Conservation (phyloP, 2,113 vertebrate genomes). For the Brienomyrus brachyistius region DNA sequence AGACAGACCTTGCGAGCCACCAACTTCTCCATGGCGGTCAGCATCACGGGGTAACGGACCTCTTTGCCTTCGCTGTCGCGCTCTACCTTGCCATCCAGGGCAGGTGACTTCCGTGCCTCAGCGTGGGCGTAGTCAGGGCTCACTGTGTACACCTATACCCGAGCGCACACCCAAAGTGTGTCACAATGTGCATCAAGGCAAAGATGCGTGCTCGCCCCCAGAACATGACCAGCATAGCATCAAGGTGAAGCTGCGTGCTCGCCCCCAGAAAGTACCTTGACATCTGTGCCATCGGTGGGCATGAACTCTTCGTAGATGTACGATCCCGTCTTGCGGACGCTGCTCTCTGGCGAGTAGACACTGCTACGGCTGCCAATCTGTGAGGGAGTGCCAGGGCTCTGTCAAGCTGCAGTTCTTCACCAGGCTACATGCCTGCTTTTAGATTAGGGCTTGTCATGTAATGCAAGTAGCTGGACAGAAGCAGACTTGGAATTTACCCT, state of each 20-base stretch:
- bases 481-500: neutral
- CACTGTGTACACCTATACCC: slow-evolving; percentile 76
- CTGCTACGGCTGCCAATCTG: slow-evolving; percentile 97
- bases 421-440: neutral
- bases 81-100: slow-evolving; percentile 82
- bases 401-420: neutral
- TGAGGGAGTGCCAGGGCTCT: slow-evolving; percentile 8
- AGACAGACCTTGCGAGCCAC: slow-evolving; percentile 89
- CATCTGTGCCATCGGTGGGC: slow-evolving; percentile 96
- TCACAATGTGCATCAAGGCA: neutral
- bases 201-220: neutral
- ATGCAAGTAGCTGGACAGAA: neutral
- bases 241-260: too few species aligned
- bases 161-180: neutral
- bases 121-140: slow-evolving; percentile 85
- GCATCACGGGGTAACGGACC: slow-evolving; percentile 81
- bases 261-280: slow-evolving; percentile 68
- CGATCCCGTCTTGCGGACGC: slow-evolving; percentile 87
- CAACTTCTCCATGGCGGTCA: slow-evolving; percentile 81
- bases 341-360: slow-evolving; percentile 93
- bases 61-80: slow-evolving; percentile 84
- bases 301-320: slow-evolving; percentile 99
- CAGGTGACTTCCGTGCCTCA: slow-evolving; percentile 84
- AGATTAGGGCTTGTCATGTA: neutral
- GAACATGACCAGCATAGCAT: too few species aligned